A percentile compares a stretch with the other conserved stretches of the same genome.
phyloP scores from a whole-genome alignment of 2,113 vertebrate genomes.

The Trinectes maculatus region DNA sequence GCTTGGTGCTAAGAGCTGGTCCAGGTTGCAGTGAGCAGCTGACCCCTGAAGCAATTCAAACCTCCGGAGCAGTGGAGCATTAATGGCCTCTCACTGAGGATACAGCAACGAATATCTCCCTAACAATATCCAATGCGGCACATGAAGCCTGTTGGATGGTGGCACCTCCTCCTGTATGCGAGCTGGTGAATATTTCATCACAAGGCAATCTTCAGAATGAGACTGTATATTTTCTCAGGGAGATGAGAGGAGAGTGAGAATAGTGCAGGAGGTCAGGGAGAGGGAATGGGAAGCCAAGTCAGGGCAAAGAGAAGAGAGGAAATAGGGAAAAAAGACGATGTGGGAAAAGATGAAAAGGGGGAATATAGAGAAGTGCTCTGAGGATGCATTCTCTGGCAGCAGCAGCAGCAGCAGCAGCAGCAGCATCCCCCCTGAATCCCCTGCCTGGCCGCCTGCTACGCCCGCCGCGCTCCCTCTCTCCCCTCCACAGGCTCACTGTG shows the following conservation, averaged over 20 bases:
- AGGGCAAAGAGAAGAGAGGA: neutral
- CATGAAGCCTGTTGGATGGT: conserved; percentile 3
- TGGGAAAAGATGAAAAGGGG: conserved; percentile 15
- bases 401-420: neutral
- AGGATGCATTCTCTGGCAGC: conserved; percentile 39
- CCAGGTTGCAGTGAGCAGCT: neutral
- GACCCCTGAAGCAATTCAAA: conserved; percentile 17
- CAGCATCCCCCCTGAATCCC: conserved; percentile 12
- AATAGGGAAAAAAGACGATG: neutral
- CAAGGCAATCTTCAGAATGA: conserved; percentile 58
- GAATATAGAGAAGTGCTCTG: conserved; percentile 10
- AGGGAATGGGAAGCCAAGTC: neutral
- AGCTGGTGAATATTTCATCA: conserved; percentile 74
- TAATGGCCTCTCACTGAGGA: conserved; percentile 10
- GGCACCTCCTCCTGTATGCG: conserved; percentile 27
- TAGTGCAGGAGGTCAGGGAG: conserved; percentile 13
- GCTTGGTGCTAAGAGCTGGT: neutral
- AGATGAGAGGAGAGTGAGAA: conserved; percentile 20
- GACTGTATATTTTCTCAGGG: conserved; percentile 31
- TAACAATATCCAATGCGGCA: too few species aligned
- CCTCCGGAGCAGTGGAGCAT: neutral
- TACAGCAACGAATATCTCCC: neutral
- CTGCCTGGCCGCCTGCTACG: neutral
- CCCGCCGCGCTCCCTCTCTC: conserved; percentile 18
- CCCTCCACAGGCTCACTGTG: conserved; percentile 37